Conservation (phyloP, 2,888 invertebrate species). For the Sphaerophoria rueppellii region DNA sequence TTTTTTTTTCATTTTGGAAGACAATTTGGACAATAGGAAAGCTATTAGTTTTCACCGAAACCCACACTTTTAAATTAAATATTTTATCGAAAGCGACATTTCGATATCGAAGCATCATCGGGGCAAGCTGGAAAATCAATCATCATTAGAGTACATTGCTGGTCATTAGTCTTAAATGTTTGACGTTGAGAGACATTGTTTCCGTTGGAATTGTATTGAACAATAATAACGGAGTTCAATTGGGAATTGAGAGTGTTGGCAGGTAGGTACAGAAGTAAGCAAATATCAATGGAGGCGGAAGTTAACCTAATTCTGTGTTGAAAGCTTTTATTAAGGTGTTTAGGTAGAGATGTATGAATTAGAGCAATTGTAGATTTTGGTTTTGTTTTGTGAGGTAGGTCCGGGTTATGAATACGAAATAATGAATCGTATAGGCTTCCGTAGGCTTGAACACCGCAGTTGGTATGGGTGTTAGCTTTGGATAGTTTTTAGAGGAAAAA, state of each 20-base stretch:
- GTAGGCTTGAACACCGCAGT: too few species aligned
- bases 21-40: slow-evolving; percentile 3
- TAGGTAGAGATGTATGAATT: slow-evolving; percentile 2
- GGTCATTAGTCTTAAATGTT: slow-evolving; percentile 34
- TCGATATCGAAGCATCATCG: slow-evolving; percentile 4
- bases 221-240: too few species aligned
- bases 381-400: slow-evolving; percentile 25
- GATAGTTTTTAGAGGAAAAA: too few species aligned
- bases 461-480: neutral
- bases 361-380: slow-evolving; percentile 13
- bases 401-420: slow-evolving; percentile 9
- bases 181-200: slow-evolving; percentile 9
- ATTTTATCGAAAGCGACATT: neutral
- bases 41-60: slow-evolving; percentile 9
- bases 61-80: neutral
- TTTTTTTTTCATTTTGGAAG: neutral
- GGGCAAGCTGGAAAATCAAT: neutral
- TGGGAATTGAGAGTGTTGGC: too few species aligned
- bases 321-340: slow-evolving; percentile 20
- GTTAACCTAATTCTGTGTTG: slow-evolving; percentile 18
- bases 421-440: neutral
- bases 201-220: neutral
- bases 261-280: too few species aligned
- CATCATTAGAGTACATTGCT: slow-evolving; percentile 11
- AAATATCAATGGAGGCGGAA: neutral